Base-by-base conservation (phyloP, 2,797 vertebrate species). In the Galago senegalensis region DNA sequence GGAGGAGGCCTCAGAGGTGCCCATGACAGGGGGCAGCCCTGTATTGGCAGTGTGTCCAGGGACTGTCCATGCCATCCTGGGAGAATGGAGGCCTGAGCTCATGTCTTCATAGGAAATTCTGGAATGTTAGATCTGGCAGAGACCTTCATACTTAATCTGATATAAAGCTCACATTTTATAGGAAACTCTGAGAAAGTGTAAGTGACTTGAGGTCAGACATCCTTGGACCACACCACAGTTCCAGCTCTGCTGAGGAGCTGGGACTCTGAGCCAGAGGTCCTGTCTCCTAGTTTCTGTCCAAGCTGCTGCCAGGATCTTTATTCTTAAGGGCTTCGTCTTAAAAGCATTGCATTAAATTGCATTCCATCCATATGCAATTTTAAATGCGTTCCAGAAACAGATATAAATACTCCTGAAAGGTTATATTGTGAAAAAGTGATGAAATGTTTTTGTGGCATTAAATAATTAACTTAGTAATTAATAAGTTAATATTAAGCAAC, bases 341-440 rank as follows among this genome's bases (percentile, higher is more conserved):
- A 56, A 29, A 53, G 49, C 65, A 60, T 34, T 34, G 34, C 34
- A 34, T 34, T 34, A 34, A 34, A 34, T 34, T 34, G 34, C 34
- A 34, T 34, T 34, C 5, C 56, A 49, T 43, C 87, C 53, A 3
- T 40, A 49, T 65, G 14, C 7, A 2, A 1, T 76, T 91, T 86
- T 79, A 93, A 91, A 49, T 67, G 72, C 20, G 20, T 87, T 76
- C 43, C 7, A 56, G 82, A 94, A 77, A 86, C 20, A 29, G 23
- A 93, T 53, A 18, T 67, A 37, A 27, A 73, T 56, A 58, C 4
- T 40, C 18, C 83, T 75, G 7, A 70, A 72, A 53, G 14, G 17
- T 60, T 37, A 37, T 21, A 0, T 29, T 14, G 27, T 31, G 37
- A 11, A 29, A n/a, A 60, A 37, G 25, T 13, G 17, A 40, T 34